A percentile compares a stretch with the other conserved stretches of the same genome.
These are phyloP conservation scores for Okamejei kenojei DNA, from an alignment of 2,797 vertebrate species.

Conservation along the genomic window DNA sequence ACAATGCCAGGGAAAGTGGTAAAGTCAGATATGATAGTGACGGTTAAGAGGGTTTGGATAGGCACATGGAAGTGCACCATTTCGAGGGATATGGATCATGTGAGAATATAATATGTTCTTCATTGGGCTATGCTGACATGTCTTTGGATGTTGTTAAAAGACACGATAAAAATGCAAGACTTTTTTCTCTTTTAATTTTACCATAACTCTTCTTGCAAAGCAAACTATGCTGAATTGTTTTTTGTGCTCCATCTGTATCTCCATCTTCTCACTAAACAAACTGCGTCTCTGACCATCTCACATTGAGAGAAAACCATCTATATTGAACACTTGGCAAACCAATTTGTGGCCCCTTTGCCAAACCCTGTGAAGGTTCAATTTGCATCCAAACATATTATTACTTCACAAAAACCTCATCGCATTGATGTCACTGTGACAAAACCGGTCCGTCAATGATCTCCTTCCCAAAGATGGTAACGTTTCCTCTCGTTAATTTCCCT, in stretches of 20 bases:
- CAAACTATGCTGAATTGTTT: not conserved
- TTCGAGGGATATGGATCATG: too few relatives aligned
- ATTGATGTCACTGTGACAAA: constrained; percentile 27
- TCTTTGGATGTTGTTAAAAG: too few relatives aligned
- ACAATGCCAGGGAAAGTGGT: too few relatives aligned
- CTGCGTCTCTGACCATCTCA: constrained; percentile 1
- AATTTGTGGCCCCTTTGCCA: constrained; percentile 4
- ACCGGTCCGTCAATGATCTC: not conserved
- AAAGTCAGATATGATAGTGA: too few relatives aligned
- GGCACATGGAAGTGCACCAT: too few relatives aligned
- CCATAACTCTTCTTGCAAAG: not conserved
- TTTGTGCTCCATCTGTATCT: not conserved
- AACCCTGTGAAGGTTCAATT: constrained; percentile 27
- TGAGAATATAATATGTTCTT: too few relatives aligned
- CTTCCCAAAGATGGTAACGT: constrained; percentile 8
- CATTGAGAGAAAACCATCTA: constrained; percentile 4
- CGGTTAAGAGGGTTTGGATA: too few relatives aligned
- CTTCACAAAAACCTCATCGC: constrained; percentile 19
- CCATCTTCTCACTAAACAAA: not conserved
- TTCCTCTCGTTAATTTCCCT: constrained; percentile 8
- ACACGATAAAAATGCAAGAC: too few relatives aligned
- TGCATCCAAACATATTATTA: constrained; percentile 25
- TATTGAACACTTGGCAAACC: constrained; percentile 29
- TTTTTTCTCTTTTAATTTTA: not conserved
- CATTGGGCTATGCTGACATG: too few relatives aligned